Evolutionary conservation across 2,888 invertebrate species (phyloP).

Genomic region (Amblyjoppa fuscipennis): DNA sequence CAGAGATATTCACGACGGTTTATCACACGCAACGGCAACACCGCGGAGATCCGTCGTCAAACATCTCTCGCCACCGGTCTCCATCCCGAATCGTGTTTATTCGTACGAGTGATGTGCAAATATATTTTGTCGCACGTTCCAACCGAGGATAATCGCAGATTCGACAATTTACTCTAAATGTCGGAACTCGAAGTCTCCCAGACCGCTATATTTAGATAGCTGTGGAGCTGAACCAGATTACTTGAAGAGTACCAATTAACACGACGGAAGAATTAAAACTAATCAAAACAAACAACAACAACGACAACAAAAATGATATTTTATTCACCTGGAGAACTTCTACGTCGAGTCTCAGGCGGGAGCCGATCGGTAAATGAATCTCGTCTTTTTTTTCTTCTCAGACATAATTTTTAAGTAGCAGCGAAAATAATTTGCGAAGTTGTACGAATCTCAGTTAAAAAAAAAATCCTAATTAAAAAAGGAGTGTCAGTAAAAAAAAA

Average conservation of each 20-base stretch:
- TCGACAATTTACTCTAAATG: neutral
- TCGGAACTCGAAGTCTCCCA: neutral
- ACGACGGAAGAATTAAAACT: no score
- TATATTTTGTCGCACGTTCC: neutral
- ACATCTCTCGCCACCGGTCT: constrained; percentile 9
- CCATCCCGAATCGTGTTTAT: neutral
- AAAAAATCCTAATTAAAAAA: neutral
- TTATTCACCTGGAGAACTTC: no score
- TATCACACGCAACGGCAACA: constrained; percentile 48
- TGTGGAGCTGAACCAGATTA: no score
- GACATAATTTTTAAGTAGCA: neutral
- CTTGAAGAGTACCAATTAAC: no score
- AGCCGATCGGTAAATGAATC: no score
- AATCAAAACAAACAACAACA: no score
- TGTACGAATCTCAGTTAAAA: neutral
- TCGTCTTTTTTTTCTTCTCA: neutral
- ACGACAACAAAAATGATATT: no score
- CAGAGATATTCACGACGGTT: constrained; percentile 59
- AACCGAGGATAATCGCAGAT: neutral
- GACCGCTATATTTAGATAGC: no score
- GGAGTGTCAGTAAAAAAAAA: neutral
- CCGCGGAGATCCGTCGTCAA: constrained; percentile 55
- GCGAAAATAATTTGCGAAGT: neutral
- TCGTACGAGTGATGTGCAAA: constrained; percentile 11
- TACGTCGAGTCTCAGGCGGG: no score